Evolutionary conservation across 2,888 invertebrate species (phyloP).

Genomic region (Tiphia femorata): DNA sequence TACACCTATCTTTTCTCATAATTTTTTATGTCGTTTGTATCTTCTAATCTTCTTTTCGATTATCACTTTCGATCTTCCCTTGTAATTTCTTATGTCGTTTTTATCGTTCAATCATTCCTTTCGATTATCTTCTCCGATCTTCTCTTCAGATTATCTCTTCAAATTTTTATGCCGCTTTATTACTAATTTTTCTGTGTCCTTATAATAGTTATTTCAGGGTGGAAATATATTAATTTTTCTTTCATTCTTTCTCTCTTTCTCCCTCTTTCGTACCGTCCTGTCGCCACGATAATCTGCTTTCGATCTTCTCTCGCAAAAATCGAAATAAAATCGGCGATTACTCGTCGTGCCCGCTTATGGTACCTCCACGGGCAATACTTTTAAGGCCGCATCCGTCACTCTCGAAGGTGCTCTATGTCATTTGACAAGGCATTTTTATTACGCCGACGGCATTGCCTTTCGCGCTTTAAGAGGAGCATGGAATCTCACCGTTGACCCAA

Average conservation of each 20-base stretch:
- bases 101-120: no score
- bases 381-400: conserved; percentile 14
- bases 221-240: no score
- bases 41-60: no score
- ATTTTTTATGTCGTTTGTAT: no score
- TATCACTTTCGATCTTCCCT: no score
- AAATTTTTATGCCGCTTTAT: no score
- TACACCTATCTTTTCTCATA: no score
- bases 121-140: no score
- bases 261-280: conserved; percentile 1
- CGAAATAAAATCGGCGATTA: conserved; percentile 11
- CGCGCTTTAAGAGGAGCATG: conserved; percentile 32
- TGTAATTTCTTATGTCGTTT: no score
- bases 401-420: conserved; percentile 43
- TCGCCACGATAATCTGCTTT: neutral
- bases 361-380: conserved; percentile 33
- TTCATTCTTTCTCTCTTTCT: neutral
- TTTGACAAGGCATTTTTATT: conserved; percentile 50
- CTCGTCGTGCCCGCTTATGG: conserved; percentile 49
- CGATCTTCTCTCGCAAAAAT: conserved; percentile 12
- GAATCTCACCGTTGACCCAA: conserved; percentile 50
- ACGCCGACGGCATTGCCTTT: conserved; percentile 43
- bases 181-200: no score
- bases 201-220: no score
- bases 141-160: no score